Evolutionary conservation across 2,888 invertebrate genomes (phyloP).

Genomic region (Agrochola circellaris): DNA sequence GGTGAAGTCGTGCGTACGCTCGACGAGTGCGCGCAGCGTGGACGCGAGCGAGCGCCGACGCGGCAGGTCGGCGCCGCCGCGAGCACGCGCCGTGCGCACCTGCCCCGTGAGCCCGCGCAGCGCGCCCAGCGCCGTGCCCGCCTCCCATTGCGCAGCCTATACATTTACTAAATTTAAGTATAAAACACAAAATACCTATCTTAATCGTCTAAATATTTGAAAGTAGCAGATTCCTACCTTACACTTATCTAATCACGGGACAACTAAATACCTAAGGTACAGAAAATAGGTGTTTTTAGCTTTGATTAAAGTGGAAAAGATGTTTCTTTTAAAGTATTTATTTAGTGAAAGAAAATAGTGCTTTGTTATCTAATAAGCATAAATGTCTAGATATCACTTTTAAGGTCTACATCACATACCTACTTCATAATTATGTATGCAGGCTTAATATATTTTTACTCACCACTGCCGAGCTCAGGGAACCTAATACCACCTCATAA

Average conservation of each 20-base stretch:
- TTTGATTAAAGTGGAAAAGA: conserved; percentile 38
- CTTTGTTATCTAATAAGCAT: conserved; percentile 63
- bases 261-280: conserved; percentile 57
- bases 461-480: conserved; percentile 51
- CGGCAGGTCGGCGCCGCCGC: conserved; percentile 92
- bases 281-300: conserved; percentile 45
- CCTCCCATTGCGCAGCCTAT: conserved; percentile 88
- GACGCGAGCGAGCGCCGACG: conserved; percentile 95
- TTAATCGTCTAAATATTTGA: conserved; percentile 2
- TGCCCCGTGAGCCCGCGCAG: conserved; percentile 96
- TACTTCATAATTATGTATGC: conserved; percentile 38
- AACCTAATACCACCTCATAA: conserved; percentile 1
- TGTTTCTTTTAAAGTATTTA: conserved; percentile 11
- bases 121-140: conserved; percentile 95
- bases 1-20: conserved; percentile 99
- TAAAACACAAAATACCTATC: conserved; percentile 19
- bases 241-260: conserved; percentile 39
- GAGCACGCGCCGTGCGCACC: conserved; percentile 94
- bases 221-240: conserved; percentile 48
- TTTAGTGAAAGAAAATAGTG: conserved; percentile 50
- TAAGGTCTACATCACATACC: conserved; percentile 52
- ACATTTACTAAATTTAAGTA: conserved; percentile 41
- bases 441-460: conserved; percentile 58
- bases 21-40: conserved; percentile 97
- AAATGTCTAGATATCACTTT: conserved; percentile 46